phyloP scores from a whole-genome alignment of 1,140 invertebrate genomes.

The Octopus bimaculoides region DNA sequence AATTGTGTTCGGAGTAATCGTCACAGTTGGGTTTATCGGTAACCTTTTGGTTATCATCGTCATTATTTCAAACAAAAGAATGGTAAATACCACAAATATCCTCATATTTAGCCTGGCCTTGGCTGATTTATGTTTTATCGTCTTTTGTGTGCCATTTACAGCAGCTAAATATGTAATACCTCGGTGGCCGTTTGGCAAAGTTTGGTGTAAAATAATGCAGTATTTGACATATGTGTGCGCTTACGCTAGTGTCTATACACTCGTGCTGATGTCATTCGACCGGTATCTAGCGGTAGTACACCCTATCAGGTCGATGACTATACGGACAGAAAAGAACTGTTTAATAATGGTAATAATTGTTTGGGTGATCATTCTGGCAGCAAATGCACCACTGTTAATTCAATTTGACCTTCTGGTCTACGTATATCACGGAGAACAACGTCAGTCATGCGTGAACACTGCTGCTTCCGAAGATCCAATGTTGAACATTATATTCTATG shows the following conservation, averaged over 20 bases:
- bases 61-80: conserved; percentile 81
- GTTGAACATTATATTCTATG: conserved; percentile 44
- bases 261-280: conserved; percentile 93
- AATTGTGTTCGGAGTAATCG: conserved; percentile 83
- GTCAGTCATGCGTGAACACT: conserved; percentile 42
- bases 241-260: conserved; percentile 88
- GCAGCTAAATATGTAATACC: conserved; percentile 55
- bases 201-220: conserved; percentile 87
- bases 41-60: conserved; percentile 83
- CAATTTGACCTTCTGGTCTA: conserved; percentile 70
- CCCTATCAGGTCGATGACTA: conserved; percentile 85
- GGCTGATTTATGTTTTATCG: conserved; percentile 89
- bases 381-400: conserved; percentile 72
- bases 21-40: conserved; percentile 81
- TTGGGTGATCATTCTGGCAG: conserved; percentile 76
- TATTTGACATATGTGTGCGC: conserved; percentile 75
- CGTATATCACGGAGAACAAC: conserved; percentile 60
- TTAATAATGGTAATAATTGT: conserved; percentile 66
- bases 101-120: conserved; percentile 81
- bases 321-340: conserved; percentile 82
- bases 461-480: conserved; percentile 9
- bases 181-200: conserved; percentile 83
- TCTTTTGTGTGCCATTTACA: conserved; percentile 84
- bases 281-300: conserved; percentile 93
- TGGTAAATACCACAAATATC: conserved; percentile 90